These are phyloP conservation scores for Lagopus muta DNA, from an alignment of 2,113 vertebrate genomes.

Conservation along the genomic window DNA sequence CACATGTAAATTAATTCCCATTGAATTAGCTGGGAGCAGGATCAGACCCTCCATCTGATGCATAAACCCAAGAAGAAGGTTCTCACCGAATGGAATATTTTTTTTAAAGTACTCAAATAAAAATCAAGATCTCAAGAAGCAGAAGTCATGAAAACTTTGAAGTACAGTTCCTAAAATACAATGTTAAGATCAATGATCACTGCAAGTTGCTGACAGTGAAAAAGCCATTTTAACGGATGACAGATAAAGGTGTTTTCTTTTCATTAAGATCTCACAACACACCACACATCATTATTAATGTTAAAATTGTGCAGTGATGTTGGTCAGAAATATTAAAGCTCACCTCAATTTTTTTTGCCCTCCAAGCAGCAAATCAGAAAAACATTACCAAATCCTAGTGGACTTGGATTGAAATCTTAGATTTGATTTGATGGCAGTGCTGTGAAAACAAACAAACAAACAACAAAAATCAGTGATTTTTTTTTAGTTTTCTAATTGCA, in stretches of 20 bases:
- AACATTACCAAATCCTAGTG: accelerated
- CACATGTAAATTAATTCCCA: background rate
- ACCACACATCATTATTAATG: background rate
- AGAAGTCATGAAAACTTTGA: background rate
- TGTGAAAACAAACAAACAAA: background rate
- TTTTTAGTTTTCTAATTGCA: background rate
- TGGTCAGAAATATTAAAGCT: background rate
- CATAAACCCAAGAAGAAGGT: background rate
- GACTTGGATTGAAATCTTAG: background rate
- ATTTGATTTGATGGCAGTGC: background rate
- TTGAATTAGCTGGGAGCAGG: background rate
- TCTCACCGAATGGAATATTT: background rate
- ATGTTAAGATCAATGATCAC: background rate
- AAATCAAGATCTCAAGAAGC: background rate
- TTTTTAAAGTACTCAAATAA: background rate
- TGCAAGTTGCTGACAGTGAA: background rate
- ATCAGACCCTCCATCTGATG: background rate
- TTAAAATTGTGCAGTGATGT: background rate
- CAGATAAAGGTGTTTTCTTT: background rate
- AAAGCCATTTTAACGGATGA: background rate
- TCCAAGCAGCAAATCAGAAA: accelerated
- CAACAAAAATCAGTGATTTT: background rate
- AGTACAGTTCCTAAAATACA: background rate
- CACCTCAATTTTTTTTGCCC: background rate
- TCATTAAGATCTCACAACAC: background rate